Evolutionary conservation across 1,140 invertebrate genomes (phyloP).

Genomic region (Coptotermes formosanus): DNA sequence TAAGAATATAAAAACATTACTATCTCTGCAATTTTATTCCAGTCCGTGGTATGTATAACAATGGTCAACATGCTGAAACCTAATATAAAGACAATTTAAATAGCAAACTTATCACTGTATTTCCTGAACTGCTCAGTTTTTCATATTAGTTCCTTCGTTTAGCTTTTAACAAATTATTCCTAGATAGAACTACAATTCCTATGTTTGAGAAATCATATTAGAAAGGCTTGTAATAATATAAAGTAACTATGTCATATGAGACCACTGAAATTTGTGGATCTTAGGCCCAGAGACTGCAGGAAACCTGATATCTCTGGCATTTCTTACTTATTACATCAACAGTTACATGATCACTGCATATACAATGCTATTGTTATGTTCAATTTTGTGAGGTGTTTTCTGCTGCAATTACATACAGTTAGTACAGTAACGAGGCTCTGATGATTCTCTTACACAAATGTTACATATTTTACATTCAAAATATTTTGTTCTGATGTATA

Average conservation of each 20-base stretch:
- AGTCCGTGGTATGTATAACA: not conserved
- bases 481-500: conserved; percentile 17
- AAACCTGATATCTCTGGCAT: not conserved
- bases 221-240: not conserved
- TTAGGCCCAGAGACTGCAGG: not conserved
- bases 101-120: not conserved
- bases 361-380: not conserved
- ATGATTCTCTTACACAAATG: not conserved
- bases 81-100: not conserved
- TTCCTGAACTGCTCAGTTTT: not conserved
- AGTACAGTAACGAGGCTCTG: not conserved
- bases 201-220: not conserved
- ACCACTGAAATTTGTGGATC: not conserved
- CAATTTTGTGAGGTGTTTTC: not conserved
- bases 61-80: not conserved
- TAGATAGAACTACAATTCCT: not conserved
- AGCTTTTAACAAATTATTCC: not conserved
- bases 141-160: not conserved
- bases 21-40: conserved; percentile 4
- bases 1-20: not conserved
- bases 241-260: not conserved
- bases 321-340: not conserved
- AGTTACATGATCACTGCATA: not conserved
- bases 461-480: conserved; percentile 7
- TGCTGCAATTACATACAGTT: not conserved